Evolutionary conservation across 1,140 invertebrate species (phyloP).

Genomic region (Aethina tumida): DNA sequence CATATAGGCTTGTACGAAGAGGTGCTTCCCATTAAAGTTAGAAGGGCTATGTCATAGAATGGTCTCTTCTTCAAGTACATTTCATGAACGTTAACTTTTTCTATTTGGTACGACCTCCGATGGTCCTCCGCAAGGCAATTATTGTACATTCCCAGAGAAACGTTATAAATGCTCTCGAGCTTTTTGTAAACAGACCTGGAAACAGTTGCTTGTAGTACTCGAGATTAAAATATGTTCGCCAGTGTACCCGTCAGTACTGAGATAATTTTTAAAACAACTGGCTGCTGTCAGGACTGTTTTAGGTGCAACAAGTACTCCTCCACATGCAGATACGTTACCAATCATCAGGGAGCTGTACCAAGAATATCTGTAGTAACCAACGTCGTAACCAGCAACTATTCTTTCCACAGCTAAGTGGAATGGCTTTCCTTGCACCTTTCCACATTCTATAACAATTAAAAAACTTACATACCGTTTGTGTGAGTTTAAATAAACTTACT

Average conservation of each 20-base stretch:
- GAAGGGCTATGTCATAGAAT: slow-evolving; percentile 19
- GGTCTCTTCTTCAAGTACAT: slow-evolving; percentile 14
- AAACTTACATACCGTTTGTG: too few relatives aligned
- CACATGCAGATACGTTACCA: slow-evolving; percentile 22
- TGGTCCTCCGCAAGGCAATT: slow-evolving; percentile 11
- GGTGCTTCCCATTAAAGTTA: slow-evolving; percentile 9
- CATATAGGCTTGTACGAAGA: slow-evolving; percentile 7
- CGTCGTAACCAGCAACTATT: slow-evolving; percentile 30
- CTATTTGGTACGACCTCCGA: slow-evolving; percentile 7
- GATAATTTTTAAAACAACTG: slow-evolving; percentile 28
- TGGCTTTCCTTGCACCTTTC: slow-evolving; percentile 14
- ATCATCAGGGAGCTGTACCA: slow-evolving; percentile 28
- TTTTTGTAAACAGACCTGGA: slow-evolving; percentile 8
- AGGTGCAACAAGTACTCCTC: slow-evolving; percentile 26
- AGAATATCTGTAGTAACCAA: slow-evolving; percentile 31
- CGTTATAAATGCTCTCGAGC: slow-evolving; percentile 12
- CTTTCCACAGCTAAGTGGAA: slow-evolving; percentile 16
- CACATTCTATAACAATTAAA: too few relatives aligned
- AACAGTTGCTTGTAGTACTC: too few relatives aligned
- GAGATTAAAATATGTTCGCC: too few relatives aligned
- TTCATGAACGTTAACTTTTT: slow-evolving; percentile 18
- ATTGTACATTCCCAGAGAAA: slow-evolving; percentile 18
- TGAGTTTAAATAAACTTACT: too few relatives aligned
- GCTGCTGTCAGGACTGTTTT: slow-evolving; percentile 27
- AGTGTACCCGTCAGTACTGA: slow-evolving; percentile 11